Evolutionary conservation across 2,888 invertebrate species (phyloP).

Genomic region (Watsonalla cultraria): DNA sequence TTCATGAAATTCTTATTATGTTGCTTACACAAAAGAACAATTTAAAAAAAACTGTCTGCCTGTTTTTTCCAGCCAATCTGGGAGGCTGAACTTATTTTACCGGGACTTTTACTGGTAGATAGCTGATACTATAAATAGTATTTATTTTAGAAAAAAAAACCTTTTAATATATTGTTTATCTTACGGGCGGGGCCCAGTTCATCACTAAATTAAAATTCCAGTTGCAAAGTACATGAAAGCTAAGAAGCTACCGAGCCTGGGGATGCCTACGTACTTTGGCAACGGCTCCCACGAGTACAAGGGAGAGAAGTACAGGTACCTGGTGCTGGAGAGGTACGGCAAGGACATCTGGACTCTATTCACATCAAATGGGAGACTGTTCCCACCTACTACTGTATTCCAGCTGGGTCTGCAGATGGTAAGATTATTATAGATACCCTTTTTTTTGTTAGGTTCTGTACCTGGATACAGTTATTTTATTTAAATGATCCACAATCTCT

Average conservation of each 20-base stretch:
- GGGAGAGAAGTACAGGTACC: conserved; percentile 89
- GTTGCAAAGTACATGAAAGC: conserved; percentile 84
- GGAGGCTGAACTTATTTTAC: no score
- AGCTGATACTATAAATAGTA: no score
- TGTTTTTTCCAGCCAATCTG: no score
- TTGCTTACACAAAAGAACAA: no score
- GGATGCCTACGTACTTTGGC: conserved; percentile 91
- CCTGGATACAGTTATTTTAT: no score
- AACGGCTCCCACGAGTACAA: conserved; percentile 90
- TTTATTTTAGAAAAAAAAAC: no score
- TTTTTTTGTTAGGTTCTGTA: no score
- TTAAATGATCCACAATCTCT: no score
- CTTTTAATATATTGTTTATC: background rate
- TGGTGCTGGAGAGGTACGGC: conserved; percentile 94
- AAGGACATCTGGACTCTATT: conserved; percentile 90
- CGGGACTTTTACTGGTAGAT: no score
- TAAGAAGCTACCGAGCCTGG: conserved; percentile 84
- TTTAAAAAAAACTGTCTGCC: no score
- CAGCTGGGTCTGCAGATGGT: conserved; percentile 92
- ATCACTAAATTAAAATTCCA: conserved; percentile 45
- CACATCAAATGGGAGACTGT: conserved; percentile 80
- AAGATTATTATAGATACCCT: conserved; percentile 11
- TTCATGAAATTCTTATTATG: no score
- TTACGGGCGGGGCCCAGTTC: background rate
- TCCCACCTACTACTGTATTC: conserved; percentile 87